Base-by-base conservation (phyloP, 2,888 invertebrate species). In the Phytoseiulus persimilis region DNA sequence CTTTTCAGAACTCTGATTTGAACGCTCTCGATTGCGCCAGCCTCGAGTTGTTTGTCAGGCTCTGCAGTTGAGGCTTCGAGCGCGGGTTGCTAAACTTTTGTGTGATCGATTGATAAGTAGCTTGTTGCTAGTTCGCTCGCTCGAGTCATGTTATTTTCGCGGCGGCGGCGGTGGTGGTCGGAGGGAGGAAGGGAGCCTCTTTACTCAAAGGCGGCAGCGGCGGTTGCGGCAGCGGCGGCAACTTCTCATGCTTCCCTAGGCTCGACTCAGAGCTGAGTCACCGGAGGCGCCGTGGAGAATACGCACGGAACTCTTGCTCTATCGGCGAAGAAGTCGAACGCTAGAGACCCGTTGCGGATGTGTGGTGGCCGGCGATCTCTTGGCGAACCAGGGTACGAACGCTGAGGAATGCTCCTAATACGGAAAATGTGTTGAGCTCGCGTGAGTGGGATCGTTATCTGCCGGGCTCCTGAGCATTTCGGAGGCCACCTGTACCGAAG, bases 181-280 rank as follows among this genome's bases (percentile, higher is more conserved):
- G 39, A 39, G 39, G 39, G 39, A 39, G 39, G 39, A 39, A 39
- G 39, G 39, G 39, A 39, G 39, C 39, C 39, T 39, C 39, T 65
- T 65, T 23, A 23, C 18, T 65, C 65, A 14, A 46, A 6, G 46
- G 46, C 14, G 46, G 46, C 14, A 28, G 65, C 18, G 65, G 65
- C 28, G 5, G 65, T 28, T 6, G 65, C 65, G 65, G 2, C 28
- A 23, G 28, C 65, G 65, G 65, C 14, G 65, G 65, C 14, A 65
- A 65, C 65, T 65, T 14, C 18, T 65, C 18, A 2, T 65, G 14
- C 18, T 65, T 65, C 18, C 65, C 65, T 65, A 65, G 65, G 65
- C 65, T 65, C 65, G 65, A 65, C 65, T 65, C 65, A 65, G 65
- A 65, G 65, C 65, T 65, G 65, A 65, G 65, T 65, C 65, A 65